Evolutionary conservation across 2,113 vertebrate species (phyloP).

Genomic region (Microtus oregoni): DNA sequence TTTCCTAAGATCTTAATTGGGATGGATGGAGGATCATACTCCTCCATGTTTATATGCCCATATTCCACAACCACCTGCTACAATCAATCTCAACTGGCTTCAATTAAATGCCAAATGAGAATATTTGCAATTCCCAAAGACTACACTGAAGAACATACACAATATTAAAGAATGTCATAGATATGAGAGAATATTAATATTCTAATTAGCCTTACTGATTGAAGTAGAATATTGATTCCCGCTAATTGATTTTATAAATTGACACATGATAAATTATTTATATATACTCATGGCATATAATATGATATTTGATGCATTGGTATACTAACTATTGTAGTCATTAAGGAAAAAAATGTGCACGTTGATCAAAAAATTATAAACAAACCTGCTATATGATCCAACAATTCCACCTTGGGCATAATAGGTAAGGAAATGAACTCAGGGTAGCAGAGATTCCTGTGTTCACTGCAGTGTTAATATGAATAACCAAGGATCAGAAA

Average conservation of each 20-base stretch:
- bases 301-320: not conserved
- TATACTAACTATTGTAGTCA: not conserved
- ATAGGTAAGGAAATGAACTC: not conserved
- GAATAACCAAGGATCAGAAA: not conserved
- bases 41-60: not conserved
- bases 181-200: not conserved
- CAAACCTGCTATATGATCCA: not conserved
- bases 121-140: not conserved
- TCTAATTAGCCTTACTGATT: constrained; percentile 34
- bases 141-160: not conserved
- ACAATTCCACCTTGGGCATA: not conserved
- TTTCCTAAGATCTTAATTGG: not conserved
- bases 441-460: not conserved
- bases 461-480: not conserved
- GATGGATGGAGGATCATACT: not conserved
- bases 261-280: not conserved
- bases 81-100: not conserved
- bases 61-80: not conserved
- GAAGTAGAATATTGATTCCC: not conserved
- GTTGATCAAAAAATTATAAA: not conserved
- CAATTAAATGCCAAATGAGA: not conserved
- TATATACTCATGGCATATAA: not conserved
- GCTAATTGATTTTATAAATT: not conserved
- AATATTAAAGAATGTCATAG: not conserved
- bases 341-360: not conserved